Evolutionary conservation across 2,797 vertebrate genomes (phyloP), one percentile per base, ranked within the genome.

Genomic region (Neoniphon sammara): DNA sequence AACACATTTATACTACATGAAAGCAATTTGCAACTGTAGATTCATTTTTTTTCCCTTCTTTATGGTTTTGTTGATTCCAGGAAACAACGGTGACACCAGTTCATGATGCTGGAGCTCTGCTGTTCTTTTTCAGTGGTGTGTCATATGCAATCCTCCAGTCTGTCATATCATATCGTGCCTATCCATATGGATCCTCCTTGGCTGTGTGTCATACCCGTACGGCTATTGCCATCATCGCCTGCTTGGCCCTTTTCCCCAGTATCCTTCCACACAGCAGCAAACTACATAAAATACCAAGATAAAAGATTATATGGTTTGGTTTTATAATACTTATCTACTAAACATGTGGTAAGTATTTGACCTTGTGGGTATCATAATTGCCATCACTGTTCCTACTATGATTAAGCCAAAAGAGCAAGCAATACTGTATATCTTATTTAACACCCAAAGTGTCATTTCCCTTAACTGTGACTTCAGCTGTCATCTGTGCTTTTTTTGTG

Each of bases 101-200:
- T 73, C 98, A 99, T 23, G 95, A 97, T 4, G 3, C 87, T 0
- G 97, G 97, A 9, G 97, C 97, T 3, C n/a, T 96, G 1, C 20
- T 96, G 56, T 96, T 98, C 74, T 99, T 99, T 44, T 0, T 94
- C 66, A 90, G 49, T 0, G 98, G 98, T 1, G 85, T 95, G 20
- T 0, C 87, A 0, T 98, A 99, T 82, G 92, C 91, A 3, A 56
- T 94, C 18, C 81, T 97, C 59, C 97, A 99, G 85, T 92, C 94
- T 0, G 0, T 90, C 0, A 94, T 99, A 56, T 96, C 96, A 0
- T 95, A 90, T 75, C 83, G 63, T 3, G 89, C 89, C 3, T 89
- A 72, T 75, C 96, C 96, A 0, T 90, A 84, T 1, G 95, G 95
- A 70, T 94, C 93, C 73, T 94, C 93, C 12, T 64, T 70, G 1